Base-by-base conservation (phyloP, 2,797 vertebrate species). In the Sparidentex hasta region DNA sequence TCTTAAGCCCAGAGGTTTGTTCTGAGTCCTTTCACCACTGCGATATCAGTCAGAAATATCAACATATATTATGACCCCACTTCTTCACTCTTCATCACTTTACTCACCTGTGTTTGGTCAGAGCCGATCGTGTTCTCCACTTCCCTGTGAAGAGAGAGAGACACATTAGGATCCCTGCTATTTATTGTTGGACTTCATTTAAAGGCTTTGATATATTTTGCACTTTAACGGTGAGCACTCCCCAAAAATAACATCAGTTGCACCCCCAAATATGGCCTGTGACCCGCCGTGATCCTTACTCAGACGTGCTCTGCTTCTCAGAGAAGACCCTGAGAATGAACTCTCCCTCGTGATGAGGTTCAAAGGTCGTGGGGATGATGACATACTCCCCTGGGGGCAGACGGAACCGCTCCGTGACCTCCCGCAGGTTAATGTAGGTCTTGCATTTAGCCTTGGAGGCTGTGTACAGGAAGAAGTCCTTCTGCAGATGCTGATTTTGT, bases 271-370 rank as follows among this genome's bases (percentile, higher is more conserved):
- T n/a, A 21, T 3, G 1, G 8, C 17, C 6, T 6, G 7, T 6
- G n/a, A 17, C 20, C 46, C 92, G 23, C 33, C 8, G 25, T 5
- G 52, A n/a, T 64, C 14, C 97, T 98, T 94, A 99, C 98, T 99
- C 98, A 2, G 98, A 99, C 11, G 95, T 94, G 89, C 95, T 99
- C 85, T 91, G 95, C 93, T 98, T 99, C 91, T 99, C 98, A 1
- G 98, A 98, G 94, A 99, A 99, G 86, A 99, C 98, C 81, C 98
- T 95, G 71, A 99, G 97, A 78, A 99, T 96, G 91, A 99, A 99
- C 64, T 99, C 98, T 62, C 97, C 97, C 73, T 99, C 98, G 63
- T 97, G 93, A 70, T 99, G 96, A 17, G 97, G 94, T 25, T 99
- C 94, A 0, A 97, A 99, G 61, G 97, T 99, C 0, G 98, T 97